Percentiles rank a stretch among this genome's conserved stretches.
phyloP scores from a whole-genome alignment of 35 echinoderm and acorn worm species.

The Lytechinus variegatus region DNA sequence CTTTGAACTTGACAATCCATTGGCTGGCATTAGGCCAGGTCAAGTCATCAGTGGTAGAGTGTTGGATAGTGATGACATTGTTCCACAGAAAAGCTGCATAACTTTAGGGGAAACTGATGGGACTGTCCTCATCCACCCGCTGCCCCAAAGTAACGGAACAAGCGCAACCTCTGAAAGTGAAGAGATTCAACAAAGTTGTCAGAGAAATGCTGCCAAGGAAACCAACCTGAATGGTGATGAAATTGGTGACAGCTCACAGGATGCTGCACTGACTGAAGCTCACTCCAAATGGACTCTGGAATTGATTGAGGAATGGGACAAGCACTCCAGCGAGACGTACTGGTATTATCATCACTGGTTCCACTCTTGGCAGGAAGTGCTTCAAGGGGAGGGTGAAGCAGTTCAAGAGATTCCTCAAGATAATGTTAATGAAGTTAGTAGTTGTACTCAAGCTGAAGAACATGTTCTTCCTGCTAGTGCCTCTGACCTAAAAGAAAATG shows the following conservation, averaged over 20 bases:
- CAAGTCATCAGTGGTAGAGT: background rate
- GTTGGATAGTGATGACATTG: background rate
- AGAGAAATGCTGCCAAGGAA: background rate
- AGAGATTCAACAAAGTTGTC: background rate
- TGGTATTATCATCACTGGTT: slow-evolving; percentile 68
- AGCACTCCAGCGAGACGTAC: slow-evolving; percentile 58
- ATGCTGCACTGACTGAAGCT: background rate
- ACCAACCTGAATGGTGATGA: background rate
- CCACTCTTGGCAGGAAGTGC: slow-evolving; percentile 36
- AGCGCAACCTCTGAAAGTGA: background rate
- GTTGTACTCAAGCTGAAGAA: background rate
- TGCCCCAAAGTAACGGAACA: no score
- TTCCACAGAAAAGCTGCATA: background rate
- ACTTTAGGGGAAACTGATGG: background rate
- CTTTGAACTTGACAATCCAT: background rate
- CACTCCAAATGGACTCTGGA: slow-evolving; percentile 49
- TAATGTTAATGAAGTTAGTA: background rate
- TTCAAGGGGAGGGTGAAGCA: background rate
- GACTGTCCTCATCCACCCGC: no score
- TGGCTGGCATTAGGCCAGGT: background rate
- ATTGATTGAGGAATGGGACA: slow-evolving; percentile 55
- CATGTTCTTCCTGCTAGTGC: background rate
- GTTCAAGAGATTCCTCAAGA: background rate
- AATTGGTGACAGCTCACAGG: background rate
- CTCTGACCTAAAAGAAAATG: background rate